Base-by-base conservation (phyloP, 1,140 invertebrate species). In the Drosophila subobscura region DNA sequence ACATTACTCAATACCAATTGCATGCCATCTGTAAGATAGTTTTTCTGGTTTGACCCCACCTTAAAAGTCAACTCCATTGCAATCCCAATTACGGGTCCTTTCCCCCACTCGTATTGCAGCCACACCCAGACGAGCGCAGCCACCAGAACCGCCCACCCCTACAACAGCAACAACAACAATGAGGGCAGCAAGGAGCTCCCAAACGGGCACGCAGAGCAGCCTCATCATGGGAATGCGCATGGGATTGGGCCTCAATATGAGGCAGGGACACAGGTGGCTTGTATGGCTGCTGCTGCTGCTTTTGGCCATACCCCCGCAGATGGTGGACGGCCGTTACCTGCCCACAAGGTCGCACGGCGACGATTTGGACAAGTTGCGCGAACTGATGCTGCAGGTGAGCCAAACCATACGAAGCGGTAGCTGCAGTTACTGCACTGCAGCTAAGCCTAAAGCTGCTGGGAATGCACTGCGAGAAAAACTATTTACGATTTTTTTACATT, bases 381-480 rank as follows among this genome's bases (percentile, higher is more conserved):
- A 94, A 74, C 86, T 94, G 64, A 91, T 94, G 75, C 92, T 93
- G 90, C 93, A 94, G 80, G 93, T 94, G 89, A 92, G 93, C 92
- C 6, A 37, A 10, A 10, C 33, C 33, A 37, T 12, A 12, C 33
- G 33, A 12, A 37, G 33, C 33, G 33, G 33, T 12, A 37, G 1
- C 33, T 12, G 4, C 3, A 37, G 33, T 37, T 37, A 12, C 10
- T 37, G 10, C 33, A 37, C 33, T 37, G 33, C 10, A 37, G 33
- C 33, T 10, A 10, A 37, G 12, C 8, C 10, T 10, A 37, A 37
- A 37, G 33, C 29, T 2, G 33, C n/a, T 37, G 33, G 33, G 10
- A 37, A 37, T 37, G 10, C 33, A 37, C 33, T 37, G 33, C 10
- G 12, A 37, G 10, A 37, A 33, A 20, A 1, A 20, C 1, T 20